Evolutionary conservation across 2,797 vertebrate species (phyloP).

Genomic region (Rhodeus uyekii): DNA sequence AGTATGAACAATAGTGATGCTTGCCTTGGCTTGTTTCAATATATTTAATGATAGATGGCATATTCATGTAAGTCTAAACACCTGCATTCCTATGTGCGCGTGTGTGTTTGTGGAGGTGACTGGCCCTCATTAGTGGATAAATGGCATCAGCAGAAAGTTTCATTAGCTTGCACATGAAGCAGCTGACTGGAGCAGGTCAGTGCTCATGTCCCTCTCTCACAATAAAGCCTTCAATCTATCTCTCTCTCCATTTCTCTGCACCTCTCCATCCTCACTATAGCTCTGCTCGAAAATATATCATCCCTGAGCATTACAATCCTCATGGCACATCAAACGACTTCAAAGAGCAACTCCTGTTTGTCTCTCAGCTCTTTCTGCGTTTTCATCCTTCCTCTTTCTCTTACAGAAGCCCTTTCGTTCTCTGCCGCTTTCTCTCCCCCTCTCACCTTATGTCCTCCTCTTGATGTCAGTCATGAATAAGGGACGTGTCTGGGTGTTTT

Average conservation of each 20-base stretch:
- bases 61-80: constrained; percentile 32
- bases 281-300: constrained; percentile 41
- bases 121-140: constrained; percentile 52
- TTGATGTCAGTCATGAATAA: constrained; percentile 52
- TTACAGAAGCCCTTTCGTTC: constrained; percentile 34
- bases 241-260: constrained; percentile 8
- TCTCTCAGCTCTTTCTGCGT: constrained; percentile 36
- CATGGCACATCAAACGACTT: constrained; percentile 54
- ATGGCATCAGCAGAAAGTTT: constrained; percentile 56
- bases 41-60: constrained; percentile 4
- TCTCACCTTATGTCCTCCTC: constrained; percentile 39
- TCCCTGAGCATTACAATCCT: constrained; percentile 44
- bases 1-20: background rate
- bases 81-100: constrained; percentile 24
- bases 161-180: constrained; percentile 45
- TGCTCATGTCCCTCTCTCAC: constrained; percentile 8
- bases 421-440: constrained; percentile 20
- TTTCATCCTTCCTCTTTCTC: constrained; percentile 35
- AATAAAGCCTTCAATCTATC: constrained; percentile 30
- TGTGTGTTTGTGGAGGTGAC: constrained; percentile 41
- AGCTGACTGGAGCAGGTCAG: constrained; percentile 48
- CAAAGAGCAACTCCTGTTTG: constrained; percentile 51
- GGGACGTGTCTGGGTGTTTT: constrained; percentile 38
- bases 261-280: background rate
- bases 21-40: background rate